Base-by-base conservation (phyloP, 2,797 vertebrate genomes). In the Oryzias sinensis region DNA sequence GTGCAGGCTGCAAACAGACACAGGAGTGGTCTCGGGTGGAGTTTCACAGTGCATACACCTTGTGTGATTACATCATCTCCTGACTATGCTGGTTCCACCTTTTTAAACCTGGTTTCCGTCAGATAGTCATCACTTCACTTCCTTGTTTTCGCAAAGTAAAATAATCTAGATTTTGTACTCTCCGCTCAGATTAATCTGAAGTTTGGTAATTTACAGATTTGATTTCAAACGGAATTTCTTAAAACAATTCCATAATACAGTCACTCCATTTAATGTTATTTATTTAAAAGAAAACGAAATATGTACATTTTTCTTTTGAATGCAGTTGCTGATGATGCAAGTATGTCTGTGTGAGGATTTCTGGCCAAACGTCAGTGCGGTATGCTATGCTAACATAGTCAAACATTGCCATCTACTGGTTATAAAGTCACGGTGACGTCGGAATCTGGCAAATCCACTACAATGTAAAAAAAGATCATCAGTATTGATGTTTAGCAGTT, bases 341-440 rank as follows among this genome's bases (percentile, higher is more conserved):
- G 20, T 13, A 20, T 25, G 43, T 20, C 8, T 22, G 2, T 22
- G 20, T 22, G 2, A 45, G 14, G 27, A 57, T 42, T 15, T 37
- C 4, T 22, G 9, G 3, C 4, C 20, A 22, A 22, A 22, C 20
- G 2, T 3, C 20, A 11, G 33, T 37, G 33, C 13, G 0, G 33
- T 3, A 37, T 37, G 9, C 33, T 4, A 3, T 29, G 27, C 6
- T 29, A 29, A 5, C 5, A 29, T 51, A 27, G 16, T 41, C 1
- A 2, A 54, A 49, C 68, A 63, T 72, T 79, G 46, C 71, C 65
- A 66, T 59, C 82, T 80, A 56, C 57, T 71, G 84, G 70, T 1
- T 3, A 15, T 3, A 0, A 5, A 0, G 1, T 49, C 2, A 66
- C 17, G 81, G 8, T 33, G 7, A 33, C 27, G 20, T 22, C 20